Percentiles rank a stretch among this genome's conserved stretches.
These are phyloP conservation scores for Grammomys dolichurus DNA, from an alignment of 2,113 vertebrate genomes.

Conservation along the genomic window DNA sequence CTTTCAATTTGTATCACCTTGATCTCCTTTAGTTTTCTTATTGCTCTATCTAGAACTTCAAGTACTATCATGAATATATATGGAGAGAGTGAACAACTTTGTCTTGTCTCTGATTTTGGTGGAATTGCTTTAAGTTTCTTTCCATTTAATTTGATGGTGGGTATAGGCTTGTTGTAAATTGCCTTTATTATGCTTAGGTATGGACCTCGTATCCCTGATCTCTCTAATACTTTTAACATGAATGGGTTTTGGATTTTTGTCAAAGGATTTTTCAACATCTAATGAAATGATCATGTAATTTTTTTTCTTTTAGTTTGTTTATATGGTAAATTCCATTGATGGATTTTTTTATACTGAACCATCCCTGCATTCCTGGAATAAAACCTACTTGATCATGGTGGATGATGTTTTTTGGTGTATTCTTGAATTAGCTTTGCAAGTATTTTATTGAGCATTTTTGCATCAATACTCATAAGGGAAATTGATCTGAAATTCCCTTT, in stretches of 20 bases:
- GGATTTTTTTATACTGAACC: not conserved
- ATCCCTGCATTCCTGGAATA: not conserved
- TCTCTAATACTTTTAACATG: not conserved
- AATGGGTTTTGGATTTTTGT: not conserved
- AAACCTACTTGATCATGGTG: not conserved
- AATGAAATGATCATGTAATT: not conserved
- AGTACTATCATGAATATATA: not conserved
- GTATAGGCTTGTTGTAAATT: not conserved
- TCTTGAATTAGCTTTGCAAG: not conserved
- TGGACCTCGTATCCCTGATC: not conserved
- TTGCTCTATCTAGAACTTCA: not conserved
- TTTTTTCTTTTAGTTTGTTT: not conserved
- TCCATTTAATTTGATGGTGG: not conserved
- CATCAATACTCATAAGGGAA: not conserved
- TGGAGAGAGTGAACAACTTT: not conserved
- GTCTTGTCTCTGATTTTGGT: not conserved
- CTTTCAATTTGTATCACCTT: not conserved
- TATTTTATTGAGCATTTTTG: not conserved
- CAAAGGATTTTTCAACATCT: not conserved
- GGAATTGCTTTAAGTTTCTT: not conserved
- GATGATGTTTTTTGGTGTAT: not conserved
- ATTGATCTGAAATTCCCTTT: no score
- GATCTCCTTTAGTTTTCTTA: not conserved
- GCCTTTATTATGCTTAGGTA: not conserved
- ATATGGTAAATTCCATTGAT: not conserved